Evolutionary conservation across 1,140 invertebrate genomes (phyloP).

Genomic region (Cepaea nemoralis): DNA sequence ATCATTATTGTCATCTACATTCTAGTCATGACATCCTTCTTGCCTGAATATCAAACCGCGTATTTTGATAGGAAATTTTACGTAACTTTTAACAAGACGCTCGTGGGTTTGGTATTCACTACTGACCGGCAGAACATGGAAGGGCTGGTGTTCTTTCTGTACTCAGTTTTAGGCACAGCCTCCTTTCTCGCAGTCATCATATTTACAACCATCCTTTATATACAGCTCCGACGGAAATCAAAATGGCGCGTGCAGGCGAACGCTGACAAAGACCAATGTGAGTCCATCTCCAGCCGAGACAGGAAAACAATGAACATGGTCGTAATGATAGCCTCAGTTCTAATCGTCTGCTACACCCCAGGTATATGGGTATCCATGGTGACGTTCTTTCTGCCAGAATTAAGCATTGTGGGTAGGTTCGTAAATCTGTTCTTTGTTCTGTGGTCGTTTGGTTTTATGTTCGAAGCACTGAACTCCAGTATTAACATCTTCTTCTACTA

Average conservation of each 20-base stretch:
- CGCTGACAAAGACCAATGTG: background rate
- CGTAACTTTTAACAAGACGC: background rate
- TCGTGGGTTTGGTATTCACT: background rate
- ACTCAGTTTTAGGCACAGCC: too few species aligned
- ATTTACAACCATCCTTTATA: background rate
- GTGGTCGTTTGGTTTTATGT: slow-evolving; percentile 9
- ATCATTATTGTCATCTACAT: too few species aligned
- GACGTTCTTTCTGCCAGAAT: background rate
- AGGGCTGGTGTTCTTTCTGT: too few species aligned
- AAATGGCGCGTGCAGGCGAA: slow-evolving; percentile 11
- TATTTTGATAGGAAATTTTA: background rate
- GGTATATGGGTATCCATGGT: background rate
- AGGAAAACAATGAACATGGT: too few species aligned
- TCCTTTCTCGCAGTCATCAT: too few species aligned
- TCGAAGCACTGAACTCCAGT: too few species aligned
- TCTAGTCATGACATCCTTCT: too few species aligned
- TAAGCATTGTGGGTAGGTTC: slow-evolving; percentile 2
- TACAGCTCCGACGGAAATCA: background rate
- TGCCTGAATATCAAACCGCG: too few species aligned
- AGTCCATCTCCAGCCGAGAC: background rate
- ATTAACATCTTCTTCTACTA: too few species aligned
- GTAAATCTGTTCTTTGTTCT: background rate
- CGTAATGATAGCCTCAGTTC: background rate
- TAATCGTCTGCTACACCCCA: background rate
- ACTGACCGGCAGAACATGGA: too few species aligned